Evolutionary conservation across 2,888 invertebrate genomes (phyloP).

Genomic region (Chloromyia formosa): DNA sequence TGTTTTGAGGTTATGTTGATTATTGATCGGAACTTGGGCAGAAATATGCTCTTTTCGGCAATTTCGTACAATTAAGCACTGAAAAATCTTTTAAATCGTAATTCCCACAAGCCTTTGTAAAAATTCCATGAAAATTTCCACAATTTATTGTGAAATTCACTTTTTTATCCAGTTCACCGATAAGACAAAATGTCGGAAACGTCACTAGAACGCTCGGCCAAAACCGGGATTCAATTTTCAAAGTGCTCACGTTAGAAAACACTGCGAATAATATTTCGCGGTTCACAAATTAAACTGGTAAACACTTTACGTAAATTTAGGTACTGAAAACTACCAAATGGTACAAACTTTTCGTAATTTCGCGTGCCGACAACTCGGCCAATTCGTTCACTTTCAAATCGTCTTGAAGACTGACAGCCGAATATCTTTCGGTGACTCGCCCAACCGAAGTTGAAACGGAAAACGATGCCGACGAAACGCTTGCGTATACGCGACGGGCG

Average conservation of each 20-base stretch:
- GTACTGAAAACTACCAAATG: too few species aligned
- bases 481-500: constrained; percentile 13
- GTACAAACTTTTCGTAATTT: not conserved
- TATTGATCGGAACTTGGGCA: not conserved
- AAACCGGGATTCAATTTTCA: too few species aligned
- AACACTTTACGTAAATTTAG: too few species aligned
- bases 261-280: not conserved
- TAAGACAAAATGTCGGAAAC: constrained; percentile 39
- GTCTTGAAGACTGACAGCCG: constrained; percentile 24
- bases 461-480: constrained; percentile 14
- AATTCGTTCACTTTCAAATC: constrained; percentile 3
- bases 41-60: too few species aligned
- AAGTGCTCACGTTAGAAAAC: too few species aligned
- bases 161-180: not conserved
- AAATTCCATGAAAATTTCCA: not conserved
- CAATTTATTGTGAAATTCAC: constrained; percentile 3
- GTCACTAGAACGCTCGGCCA: constrained; percentile 20
- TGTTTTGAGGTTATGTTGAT: constrained; percentile 24
- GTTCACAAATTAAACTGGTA: not conserved
- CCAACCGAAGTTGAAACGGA: not conserved
- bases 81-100: too few species aligned
- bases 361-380: not conserved
- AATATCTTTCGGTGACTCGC: not conserved
- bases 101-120: too few species aligned
- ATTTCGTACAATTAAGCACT: too few species aligned